Evolutionary conservation across 2,888 invertebrate species (phyloP).

Genomic region (Alsophila aescularia): DNA sequence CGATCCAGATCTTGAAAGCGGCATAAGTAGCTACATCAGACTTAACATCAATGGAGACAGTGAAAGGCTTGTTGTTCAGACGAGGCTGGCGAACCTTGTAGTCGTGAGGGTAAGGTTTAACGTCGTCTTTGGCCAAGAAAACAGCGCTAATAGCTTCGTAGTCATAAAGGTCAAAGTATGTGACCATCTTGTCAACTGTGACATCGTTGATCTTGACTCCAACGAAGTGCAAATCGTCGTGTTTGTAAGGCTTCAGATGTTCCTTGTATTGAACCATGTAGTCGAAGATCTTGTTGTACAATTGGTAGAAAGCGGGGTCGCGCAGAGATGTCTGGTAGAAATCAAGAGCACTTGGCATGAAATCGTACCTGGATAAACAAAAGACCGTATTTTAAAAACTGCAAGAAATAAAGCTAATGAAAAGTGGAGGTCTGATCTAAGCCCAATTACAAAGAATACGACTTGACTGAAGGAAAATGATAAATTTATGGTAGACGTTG

Average conservation of each 20-base stretch:
- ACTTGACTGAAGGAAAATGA: no score
- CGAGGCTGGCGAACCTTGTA: conserved; percentile 88
- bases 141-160: conserved; percentile 85
- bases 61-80: conserved; percentile 88
- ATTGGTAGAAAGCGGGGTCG: conserved; percentile 89
- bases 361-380: conserved; percentile 58
- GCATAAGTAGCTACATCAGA: conserved; percentile 85
- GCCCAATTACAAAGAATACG: no score
- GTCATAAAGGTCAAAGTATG: conserved; percentile 88
- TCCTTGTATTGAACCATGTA: conserved; percentile 86
- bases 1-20: conserved; percentile 87
- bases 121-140: conserved; percentile 54
- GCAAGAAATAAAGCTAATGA: no score
- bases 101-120: conserved; percentile 57
- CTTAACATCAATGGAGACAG: conserved; percentile 83
- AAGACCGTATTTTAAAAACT: background rate
- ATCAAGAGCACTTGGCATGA: conserved; percentile 85
- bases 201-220: conserved; percentile 86
- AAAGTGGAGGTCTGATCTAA: no score
- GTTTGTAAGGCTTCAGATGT: conserved; percentile 83
- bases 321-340: conserved; percentile 87
- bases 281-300: conserved; percentile 85
- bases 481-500: no score
- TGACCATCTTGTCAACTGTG: conserved; percentile 85
- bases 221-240: conserved; percentile 83